Evolutionary conservation across 2,113 vertebrate species (phyloP).

Genomic region (Clarias batrachus): DNA sequence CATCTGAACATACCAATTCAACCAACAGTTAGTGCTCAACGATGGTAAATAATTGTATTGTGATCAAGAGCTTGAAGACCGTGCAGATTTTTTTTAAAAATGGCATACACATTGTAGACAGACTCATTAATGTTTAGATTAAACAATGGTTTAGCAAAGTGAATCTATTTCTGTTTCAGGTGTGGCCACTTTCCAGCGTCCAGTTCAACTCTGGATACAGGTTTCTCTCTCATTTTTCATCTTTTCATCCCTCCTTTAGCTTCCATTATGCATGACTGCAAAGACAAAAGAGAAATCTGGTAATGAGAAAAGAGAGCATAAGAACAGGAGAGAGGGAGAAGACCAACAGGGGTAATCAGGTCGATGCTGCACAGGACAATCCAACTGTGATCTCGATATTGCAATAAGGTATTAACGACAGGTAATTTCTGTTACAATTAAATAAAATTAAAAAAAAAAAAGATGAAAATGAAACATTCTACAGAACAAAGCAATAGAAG

Average conservation of each 20-base stretch:
- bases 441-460: not conserved
- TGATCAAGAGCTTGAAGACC: not conserved
- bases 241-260: constrained; percentile 61
- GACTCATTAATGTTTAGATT: constrained; percentile 37
- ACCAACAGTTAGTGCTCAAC: not conserved
- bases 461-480: constrained; percentile 10
- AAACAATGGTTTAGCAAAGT: constrained; percentile 16
- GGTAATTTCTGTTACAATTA: not conserved
- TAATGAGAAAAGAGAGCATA: constrained; percentile 51
- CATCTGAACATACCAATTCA: constrained; percentile 40
- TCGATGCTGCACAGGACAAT: constrained; percentile 1
- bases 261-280: constrained; percentile 67
- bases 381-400: not conserved
- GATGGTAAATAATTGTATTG: not conserved
- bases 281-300: constrained; percentile 66
- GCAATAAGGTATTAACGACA: not conserved
- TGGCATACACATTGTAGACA: constrained; percentile 30
- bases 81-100: not conserved
- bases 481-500: not conserved
- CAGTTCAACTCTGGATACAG: constrained; percentile 62
- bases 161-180: constrained; percentile 1
- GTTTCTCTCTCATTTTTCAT: constrained; percentile 59
- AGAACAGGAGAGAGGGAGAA: constrained; percentile 36
- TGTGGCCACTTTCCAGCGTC: constrained; percentile 60
- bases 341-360: not conserved